Evolutionary conservation across 2,888 invertebrate species (phyloP).

Genomic region (Agonopterix heracliana): DNA sequence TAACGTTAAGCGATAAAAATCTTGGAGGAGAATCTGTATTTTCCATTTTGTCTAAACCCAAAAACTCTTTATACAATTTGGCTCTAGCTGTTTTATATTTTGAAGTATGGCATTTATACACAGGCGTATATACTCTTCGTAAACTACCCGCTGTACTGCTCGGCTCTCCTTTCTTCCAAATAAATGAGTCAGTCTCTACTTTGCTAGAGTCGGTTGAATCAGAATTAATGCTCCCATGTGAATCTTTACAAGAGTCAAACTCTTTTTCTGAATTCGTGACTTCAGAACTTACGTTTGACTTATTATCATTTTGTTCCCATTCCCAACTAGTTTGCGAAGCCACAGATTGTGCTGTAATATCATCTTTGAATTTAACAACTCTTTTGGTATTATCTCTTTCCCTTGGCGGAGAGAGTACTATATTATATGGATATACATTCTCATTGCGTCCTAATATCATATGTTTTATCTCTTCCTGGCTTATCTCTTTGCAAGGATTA

Average conservation of each 20-base stretch:
- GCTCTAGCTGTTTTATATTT: slow-evolving; percentile 34
- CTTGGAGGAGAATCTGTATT: slow-evolving; percentile 10
- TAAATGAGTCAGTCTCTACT: slow-evolving; percentile 42
- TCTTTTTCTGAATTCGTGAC: slow-evolving; percentile 20
- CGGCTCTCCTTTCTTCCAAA: slow-evolving; percentile 34
- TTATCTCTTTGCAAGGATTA: slow-evolving; percentile 23
- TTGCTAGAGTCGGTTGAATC: slow-evolving; percentile 46
- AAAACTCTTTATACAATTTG: slow-evolving; percentile 37
- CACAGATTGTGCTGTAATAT: slow-evolving; percentile 15
- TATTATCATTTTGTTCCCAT: slow-evolving; percentile 2
- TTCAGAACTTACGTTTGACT: slow-evolving; percentile 17
- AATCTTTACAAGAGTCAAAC: slow-evolving; percentile 15
- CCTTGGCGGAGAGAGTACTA: slow-evolving; percentile 54
- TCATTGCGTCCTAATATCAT: slow-evolving; percentile 59
- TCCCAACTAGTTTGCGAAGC: slow-evolving; percentile 19
- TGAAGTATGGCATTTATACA: slow-evolving; percentile 30
- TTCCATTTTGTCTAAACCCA: slow-evolving; percentile 27
- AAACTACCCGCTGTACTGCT: slow-evolving; percentile 16
- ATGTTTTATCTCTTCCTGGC: slow-evolving; percentile 45
- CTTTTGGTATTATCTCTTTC: slow-evolving; percentile 42
- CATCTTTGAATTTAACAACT: slow-evolving; percentile 50
- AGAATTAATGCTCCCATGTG: slow-evolving; percentile 26
- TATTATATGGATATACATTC: slow-evolving; percentile 61
- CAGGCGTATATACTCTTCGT: slow-evolving; percentile 30
- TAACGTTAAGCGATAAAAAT: slow-evolving; percentile 18